A percentile compares a stretch with the other conserved stretches of the same genome.
Evolutionary conservation across 2,888 invertebrate species (phyloP).

Genomic region (Andrena dorsata): DNA sequence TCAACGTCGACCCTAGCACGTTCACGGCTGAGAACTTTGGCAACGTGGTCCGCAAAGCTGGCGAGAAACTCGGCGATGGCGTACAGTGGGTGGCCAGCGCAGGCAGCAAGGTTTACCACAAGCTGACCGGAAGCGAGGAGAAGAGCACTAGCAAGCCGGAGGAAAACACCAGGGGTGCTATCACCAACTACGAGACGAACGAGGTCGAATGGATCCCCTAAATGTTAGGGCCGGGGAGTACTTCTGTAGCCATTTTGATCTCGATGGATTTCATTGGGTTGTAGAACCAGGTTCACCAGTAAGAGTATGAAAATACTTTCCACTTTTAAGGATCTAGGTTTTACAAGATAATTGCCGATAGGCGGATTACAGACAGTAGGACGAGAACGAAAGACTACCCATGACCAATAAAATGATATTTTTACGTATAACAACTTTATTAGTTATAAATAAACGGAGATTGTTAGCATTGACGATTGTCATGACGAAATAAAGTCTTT

Average conservation of each 20-base stretch:
- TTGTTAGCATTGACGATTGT: background rate
- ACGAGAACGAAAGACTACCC: constrained; percentile 38
- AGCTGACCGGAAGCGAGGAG: constrained; percentile 84
- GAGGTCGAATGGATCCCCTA: constrained; percentile 84
- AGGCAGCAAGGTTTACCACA: constrained; percentile 90
- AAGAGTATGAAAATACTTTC: constrained; percentile 6
- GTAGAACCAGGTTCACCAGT: background rate
- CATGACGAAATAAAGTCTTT: constrained; percentile 17
- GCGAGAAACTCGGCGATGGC: constrained; percentile 90
- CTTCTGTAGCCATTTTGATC: background rate
- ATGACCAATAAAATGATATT: constrained; percentile 4
- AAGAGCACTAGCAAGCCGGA: constrained; percentile 42
- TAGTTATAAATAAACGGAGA: background rate
- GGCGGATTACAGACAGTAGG: background rate
- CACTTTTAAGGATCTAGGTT: background rate
- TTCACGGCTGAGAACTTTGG: constrained; percentile 91
- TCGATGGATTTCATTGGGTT: background rate
- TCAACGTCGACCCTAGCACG: constrained; percentile 91
- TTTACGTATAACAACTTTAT: background rate
- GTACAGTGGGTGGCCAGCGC: constrained; percentile 90
- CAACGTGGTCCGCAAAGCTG: constrained; percentile 90
- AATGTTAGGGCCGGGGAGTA: constrained; percentile 19
- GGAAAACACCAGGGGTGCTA: constrained; percentile 25
- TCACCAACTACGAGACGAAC: constrained; percentile 75
- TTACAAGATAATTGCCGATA: background rate